These are phyloP conservation scores for Cylloceria caligata DNA, from an alignment of 2,888 invertebrate species.

Conservation along the genomic window DNA sequence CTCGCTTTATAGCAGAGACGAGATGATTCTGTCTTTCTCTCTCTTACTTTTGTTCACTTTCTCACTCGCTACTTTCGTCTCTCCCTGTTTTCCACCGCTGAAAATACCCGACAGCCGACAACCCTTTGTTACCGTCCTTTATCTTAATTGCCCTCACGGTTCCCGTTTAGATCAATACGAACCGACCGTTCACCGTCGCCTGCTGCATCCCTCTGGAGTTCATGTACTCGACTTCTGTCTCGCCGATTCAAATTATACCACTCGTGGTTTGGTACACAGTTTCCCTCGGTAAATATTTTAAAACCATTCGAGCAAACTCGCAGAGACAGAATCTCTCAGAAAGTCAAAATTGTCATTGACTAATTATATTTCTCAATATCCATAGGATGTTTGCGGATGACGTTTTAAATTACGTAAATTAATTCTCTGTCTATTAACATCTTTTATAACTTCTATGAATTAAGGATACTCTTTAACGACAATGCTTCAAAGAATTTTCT, in stretches of 20 bases:
- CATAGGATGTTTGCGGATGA: not conserved
- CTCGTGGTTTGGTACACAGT: conserved; percentile 56
- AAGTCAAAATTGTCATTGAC: not conserved
- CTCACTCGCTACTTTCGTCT: conserved; percentile 21
- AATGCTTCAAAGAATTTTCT: not conserved
- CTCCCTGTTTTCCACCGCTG: conserved; percentile 70
- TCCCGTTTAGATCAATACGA: conserved; percentile 83
- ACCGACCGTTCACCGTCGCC: conserved; percentile 70
- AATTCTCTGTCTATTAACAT: not conserved
- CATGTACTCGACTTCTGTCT: conserved; percentile 57
- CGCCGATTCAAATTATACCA: conserved; percentile 78
- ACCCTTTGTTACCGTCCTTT: conserved; percentile 84
- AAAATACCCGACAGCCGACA: conserved; percentile 76
- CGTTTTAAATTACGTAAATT: not conserved
- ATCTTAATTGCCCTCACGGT: conserved; percentile 84
- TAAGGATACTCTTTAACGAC: not conserved
- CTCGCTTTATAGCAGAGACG: conserved; percentile 31
- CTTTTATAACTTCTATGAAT: not conserved
- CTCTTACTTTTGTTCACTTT: not conserved
- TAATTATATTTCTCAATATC: not conserved
- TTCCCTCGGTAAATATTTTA: conserved; percentile 5
- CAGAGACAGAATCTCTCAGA: not conserved
- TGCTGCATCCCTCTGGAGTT: conserved; percentile 60
- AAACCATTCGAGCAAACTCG: not conserved
- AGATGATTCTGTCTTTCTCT: conserved; percentile 6